A percentile compares a stretch with the other conserved stretches of the same genome.
Evolutionary conservation across 2,888 invertebrate genomes (phyloP).

Genomic region (Lysandra coridon): DNA sequence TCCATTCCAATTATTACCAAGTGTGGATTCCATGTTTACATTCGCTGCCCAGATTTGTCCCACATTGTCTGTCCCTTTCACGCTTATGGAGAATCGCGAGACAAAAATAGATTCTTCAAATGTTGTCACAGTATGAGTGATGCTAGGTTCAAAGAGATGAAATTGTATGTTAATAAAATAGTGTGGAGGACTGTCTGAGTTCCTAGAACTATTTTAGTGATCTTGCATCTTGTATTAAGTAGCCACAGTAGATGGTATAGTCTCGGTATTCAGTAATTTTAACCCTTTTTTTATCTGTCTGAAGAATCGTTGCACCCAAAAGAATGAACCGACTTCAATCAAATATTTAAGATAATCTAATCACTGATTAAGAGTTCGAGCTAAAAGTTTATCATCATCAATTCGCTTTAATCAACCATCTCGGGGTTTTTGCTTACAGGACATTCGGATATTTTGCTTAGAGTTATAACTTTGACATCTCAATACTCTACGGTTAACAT

Average conservation of each 20-base stretch:
- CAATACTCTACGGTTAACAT: too few species aligned
- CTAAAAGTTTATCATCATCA: too few species aligned
- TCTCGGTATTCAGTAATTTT: background rate
- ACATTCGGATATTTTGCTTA: too few species aligned
- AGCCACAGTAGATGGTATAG: background rate
- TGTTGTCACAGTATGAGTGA: constrained; percentile 18
- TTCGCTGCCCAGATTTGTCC: constrained; percentile 14
- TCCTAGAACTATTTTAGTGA: constrained; percentile 15
- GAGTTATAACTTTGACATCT: too few species aligned
- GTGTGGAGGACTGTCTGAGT: background rate
- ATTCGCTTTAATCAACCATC: too few species aligned
- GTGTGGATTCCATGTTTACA: constrained; percentile 18
- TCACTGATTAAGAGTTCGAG: too few species aligned
- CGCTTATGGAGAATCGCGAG: background rate
- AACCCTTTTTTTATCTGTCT: too few species aligned
- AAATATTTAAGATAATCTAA: too few species aligned
- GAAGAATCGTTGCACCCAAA: too few species aligned
- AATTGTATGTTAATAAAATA: background rate
- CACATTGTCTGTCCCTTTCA: background rate
- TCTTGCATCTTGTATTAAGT: background rate
- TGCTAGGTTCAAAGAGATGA: constrained; percentile 17
- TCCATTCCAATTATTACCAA: constrained; percentile 36
- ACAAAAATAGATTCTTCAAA: background rate
- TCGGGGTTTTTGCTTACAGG: too few species aligned
- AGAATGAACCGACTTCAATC: too few species aligned